These are phyloP conservation scores for Corella eumyota DNA, from an alignment of 23 tunicate genomes.

Conservation along the genomic window DNA sequence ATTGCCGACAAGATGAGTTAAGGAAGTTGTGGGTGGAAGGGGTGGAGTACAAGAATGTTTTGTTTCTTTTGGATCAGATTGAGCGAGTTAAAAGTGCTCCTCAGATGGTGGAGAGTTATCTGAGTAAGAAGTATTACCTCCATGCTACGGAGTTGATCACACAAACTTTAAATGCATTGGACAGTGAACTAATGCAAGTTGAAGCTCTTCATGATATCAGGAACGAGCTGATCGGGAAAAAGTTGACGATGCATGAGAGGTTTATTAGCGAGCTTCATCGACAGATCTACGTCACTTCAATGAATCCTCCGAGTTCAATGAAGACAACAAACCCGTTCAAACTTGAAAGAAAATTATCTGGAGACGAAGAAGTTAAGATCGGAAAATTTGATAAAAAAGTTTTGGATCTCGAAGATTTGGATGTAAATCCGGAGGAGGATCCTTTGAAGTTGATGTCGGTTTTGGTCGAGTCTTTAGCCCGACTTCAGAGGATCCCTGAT, in stretches of 20 bases:
- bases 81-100: constrained; percentile 87
- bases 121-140: constrained; percentile 54
- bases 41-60: constrained; percentile 73
- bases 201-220: constrained; percentile 88
- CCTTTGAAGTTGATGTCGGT: constrained; percentile 63
- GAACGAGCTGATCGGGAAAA: constrained; percentile 69
- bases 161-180: constrained; percentile 32
- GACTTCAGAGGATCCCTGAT: constrained; percentile 48
- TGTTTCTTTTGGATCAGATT: constrained; percentile 72
- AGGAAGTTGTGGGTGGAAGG: constrained; percentile 92
- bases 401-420: constrained; percentile 43
- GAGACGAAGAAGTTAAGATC: constrained; percentile 22
- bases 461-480: constrained; percentile 54
- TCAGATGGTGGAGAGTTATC: constrained; percentile 43
- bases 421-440: constrained; percentile 48
- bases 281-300: constrained; percentile 61
- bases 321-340: not conserved
- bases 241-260: constrained; percentile 55
- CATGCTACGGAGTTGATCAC: constrained; percentile 68
- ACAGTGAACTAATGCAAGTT: constrained; percentile 52
- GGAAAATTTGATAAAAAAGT: constrained; percentile 37
- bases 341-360: constrained; percentile 6
- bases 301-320: not conserved
- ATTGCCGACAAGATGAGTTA: constrained; percentile 95
- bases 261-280: constrained; percentile 79